These are phyloP conservation scores for Sinocyclocheilus maitianheensis DNA, from an alignment of 2,113 vertebrate species.

Conservation along the genomic window DNA sequence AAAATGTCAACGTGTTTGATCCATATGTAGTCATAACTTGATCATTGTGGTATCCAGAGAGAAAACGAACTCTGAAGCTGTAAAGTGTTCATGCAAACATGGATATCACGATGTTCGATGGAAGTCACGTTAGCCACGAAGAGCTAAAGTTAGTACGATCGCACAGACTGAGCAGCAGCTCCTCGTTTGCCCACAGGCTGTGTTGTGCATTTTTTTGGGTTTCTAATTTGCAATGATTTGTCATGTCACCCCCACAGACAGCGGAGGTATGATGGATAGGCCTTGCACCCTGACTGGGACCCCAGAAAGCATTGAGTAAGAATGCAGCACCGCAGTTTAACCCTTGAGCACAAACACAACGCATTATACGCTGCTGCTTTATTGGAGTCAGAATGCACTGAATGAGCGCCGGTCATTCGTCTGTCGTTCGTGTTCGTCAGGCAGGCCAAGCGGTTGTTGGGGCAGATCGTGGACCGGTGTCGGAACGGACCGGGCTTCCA, in stretches of 20 bases:
- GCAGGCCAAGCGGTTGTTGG: constrained; percentile 93
- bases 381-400: not conserved
- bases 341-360: not conserved
- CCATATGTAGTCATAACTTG: no score
- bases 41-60: no score
- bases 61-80: no score
- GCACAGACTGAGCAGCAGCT: no score
- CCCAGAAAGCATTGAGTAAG: constrained; percentile 98
- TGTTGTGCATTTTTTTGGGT: not conserved
- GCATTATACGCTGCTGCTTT: not conserved
- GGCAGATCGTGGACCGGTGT: constrained; percentile 97
- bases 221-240: not conserved
- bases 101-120: no score
- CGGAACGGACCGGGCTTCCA: constrained; percentile 95
- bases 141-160: no score
- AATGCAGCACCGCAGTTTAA: not conserved
- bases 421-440: constrained; percentile 66
- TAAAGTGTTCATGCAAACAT: no score
- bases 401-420: not conserved
- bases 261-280: constrained; percentile 94
- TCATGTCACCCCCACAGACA: constrained; percentile 80
- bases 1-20: no score
- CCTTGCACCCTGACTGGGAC: constrained; percentile 95
- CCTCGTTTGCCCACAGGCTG: not conserved
- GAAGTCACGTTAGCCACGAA: no score